Evolutionary conservation across 2,797 vertebrate species (phyloP), one percentile per base, ranked within the genome.

Genomic region (Anableps anableps): DNA sequence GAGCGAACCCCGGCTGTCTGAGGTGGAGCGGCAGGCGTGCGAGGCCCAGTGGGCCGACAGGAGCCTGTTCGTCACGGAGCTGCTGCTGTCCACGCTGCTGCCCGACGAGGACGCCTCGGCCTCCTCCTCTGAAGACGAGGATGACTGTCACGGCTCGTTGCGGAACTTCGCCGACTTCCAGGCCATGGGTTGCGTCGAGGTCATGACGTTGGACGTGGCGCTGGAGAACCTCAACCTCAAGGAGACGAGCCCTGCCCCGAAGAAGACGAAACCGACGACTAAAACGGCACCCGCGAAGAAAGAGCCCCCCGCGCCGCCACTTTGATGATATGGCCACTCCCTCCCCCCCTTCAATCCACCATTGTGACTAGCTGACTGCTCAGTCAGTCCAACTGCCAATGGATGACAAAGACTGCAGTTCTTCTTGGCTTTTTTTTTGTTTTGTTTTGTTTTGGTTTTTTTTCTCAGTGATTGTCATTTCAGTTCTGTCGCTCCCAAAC

Each of bases 191-290:
- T 99, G 98, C 93, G 97, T 99, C 93, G 98, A 99, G 96, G 98
- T 99, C 96, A 99, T 99, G 98, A 98, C 98, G 97, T 94, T 99
- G 96, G 98, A 99, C 95, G 97, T 99, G 97, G 98, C 98, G 88
- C 96, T 99, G 97, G 98, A 99, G 96, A 99, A 97, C 95, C 98
- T 99, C 94, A 99, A 99, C 96, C 97, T 99, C 94, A 98, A 97
- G 96, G 98, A 99, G 96, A 91, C 66, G 43, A 96, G 94, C 95
- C 97, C 97, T 93, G 66, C 90, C 14, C 80, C 85, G 68, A 94
- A 93, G 90, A 89, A 90, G 55, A 88, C 88, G 36, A 95, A 94
- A 90, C 84, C 96, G 0, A 88, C 88, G 2, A 74, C 88, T 94
- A 97, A 97, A 97, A 96, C 89, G 17, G 77, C 93, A 29, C 90